These are phyloP conservation scores for Albula goreensis DNA, from an alignment of 2,113 vertebrate species.

Conservation along the genomic window DNA sequence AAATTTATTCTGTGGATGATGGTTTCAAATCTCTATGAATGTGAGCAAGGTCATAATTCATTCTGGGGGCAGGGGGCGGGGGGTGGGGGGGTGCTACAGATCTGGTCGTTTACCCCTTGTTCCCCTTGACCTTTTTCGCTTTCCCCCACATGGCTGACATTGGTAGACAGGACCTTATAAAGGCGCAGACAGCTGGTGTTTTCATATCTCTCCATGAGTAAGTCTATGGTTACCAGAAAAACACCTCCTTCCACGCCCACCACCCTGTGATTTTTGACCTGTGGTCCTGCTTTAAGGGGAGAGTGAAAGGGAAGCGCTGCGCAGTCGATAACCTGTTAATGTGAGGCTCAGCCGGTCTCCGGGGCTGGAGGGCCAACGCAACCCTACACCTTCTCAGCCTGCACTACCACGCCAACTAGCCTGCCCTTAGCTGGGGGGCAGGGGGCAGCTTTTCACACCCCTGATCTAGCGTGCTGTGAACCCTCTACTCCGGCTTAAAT, in stretches of 20 bases:
- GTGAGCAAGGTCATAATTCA: no score
- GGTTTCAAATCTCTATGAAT: no score
- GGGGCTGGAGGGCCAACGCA: slow-evolving; percentile 20
- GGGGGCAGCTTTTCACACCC: not conserved
- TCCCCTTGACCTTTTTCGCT: slow-evolving; percentile 9
- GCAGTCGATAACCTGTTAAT: slow-evolving; percentile 39
- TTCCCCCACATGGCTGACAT: slow-evolving; percentile 32
- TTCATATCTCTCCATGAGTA: slow-evolving; percentile 57
- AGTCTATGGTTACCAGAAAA: slow-evolving; percentile 69
- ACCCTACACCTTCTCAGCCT: not conserved
- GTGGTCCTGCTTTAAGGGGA: slow-evolving; percentile 48
- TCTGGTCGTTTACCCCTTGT: slow-evolving; percentile 24
- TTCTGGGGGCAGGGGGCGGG: not conserved
- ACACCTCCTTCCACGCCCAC: slow-evolving; percentile 60
- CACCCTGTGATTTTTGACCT: slow-evolving; percentile 56
- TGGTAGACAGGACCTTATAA: slow-evolving; percentile 51
- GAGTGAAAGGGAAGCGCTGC: slow-evolving; percentile 36
- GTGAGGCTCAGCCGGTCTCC: slow-evolving; percentile 21
- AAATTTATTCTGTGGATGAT: no score
- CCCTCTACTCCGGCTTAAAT: not conserved
- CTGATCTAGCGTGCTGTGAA: not conserved
- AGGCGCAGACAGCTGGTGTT: slow-evolving; percentile 68
- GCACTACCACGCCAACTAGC: not conserved
- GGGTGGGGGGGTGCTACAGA: not conserved
- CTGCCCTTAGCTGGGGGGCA: not conserved